Conservation (phyloP, 2,113 vertebrate genomes). For the Talpa occidentalis region DNA sequence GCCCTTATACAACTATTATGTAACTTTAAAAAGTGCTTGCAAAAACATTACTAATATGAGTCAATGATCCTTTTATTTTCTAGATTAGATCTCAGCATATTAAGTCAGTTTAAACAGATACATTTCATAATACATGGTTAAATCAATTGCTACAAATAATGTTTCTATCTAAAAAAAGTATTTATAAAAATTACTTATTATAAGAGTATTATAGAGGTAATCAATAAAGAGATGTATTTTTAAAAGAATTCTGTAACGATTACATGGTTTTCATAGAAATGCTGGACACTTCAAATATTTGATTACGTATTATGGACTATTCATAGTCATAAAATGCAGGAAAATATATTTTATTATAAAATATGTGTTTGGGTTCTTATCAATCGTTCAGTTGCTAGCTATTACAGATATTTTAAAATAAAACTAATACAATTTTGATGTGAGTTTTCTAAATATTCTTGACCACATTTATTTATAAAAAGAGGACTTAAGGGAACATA, state of each 20-base stretch:
- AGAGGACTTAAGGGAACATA: background rate
- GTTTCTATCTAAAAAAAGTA: background rate
- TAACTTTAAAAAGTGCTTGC: constrained; percentile 7
- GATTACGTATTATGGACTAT: background rate
- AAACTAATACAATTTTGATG: background rate
- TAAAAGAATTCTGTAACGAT: background rate
- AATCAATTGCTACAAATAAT: background rate
- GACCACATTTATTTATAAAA: background rate
- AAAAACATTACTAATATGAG: background rate
- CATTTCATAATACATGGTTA: constrained; percentile 2
- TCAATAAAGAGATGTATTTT: background rate
- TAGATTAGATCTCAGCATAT: background rate
- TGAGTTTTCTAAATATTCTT: background rate
- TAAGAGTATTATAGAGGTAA: background rate
- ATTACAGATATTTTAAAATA: background rate
- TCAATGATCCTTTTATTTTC: background rate
- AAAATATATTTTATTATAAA: background rate
- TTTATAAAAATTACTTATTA: background rate
- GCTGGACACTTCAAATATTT: background rate
- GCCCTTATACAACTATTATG: too few species aligned
- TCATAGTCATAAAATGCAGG: background rate
- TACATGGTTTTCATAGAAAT: background rate
- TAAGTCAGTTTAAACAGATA: background rate
- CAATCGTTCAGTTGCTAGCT: background rate
- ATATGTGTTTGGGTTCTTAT: background rate